Conservation (phyloP, 2,888 invertebrate genomes). For the Microchrysa polita region DNA sequence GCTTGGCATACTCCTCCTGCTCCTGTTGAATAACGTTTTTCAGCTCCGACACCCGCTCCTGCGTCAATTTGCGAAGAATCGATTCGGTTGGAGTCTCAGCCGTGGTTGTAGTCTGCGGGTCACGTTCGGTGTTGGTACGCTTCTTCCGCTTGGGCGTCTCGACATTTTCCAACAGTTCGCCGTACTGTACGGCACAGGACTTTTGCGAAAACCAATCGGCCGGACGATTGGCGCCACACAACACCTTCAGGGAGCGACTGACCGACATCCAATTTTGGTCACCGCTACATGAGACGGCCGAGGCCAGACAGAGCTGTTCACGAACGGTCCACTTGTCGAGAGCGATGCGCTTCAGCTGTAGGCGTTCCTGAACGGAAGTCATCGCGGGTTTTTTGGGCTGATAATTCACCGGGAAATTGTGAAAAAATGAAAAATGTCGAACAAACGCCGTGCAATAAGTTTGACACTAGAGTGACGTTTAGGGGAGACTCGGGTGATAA, state of each 20-base stretch:
- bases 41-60: conserved; percentile 82
- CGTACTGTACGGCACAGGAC: conserved; percentile 90
- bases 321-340: conserved; percentile 86
- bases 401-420: not conserved
- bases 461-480: not conserved
- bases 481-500: not conserved
- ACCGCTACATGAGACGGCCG: conserved; percentile 84
- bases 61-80: conserved; percentile 78
- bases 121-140: conserved; percentile 65
- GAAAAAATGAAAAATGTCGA: not conserved
- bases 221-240: conserved; percentile 79
- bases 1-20: conserved; percentile 76
- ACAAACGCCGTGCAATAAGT: not conserved
- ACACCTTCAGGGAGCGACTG: conserved; percentile 79
- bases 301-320: conserved; percentile 86
- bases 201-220: conserved; percentile 91
- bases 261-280: conserved; percentile 95
- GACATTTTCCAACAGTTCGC: conserved; percentile 79
- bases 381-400: conserved; percentile 48
- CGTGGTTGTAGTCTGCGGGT: conserved; percentile 64
- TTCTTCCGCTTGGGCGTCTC: conserved; percentile 89
- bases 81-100: conserved; percentile 80
- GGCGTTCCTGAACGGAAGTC: conserved; percentile 57
- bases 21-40: conserved; percentile 76
- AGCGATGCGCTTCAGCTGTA: conserved; percentile 72